Base-by-base conservation (phyloP, 2,113 vertebrate species). In the Falco punctatus region DNA sequence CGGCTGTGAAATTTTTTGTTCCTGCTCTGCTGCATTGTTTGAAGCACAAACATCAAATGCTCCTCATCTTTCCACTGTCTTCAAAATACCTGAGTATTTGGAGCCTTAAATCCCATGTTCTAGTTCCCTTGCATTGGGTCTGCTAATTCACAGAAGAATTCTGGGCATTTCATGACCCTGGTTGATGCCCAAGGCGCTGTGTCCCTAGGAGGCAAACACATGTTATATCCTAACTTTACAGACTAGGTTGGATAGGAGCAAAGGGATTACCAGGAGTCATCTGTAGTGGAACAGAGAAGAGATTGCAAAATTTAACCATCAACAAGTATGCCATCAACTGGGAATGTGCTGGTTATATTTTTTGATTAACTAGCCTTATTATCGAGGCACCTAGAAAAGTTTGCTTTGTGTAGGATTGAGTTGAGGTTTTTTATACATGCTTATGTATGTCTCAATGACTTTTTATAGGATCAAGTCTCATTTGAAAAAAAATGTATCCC, bases 81-180 rank as follows among this genome's bases (percentile, higher is more conserved):
- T n/a, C 30, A 64, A 78, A 89, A 73, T 65, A 69, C 44, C 44
- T 61, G 69, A 67, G 59, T 62, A 64, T 67, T 71, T 67, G 32
- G 24, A 94, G 42, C 55, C 64, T 94, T 38, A 86, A 46, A 94
- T 81, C 52, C 46, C 9, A 28, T 15, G 9, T 73, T 94, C n/a
- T 80, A 27, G n/a, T 38, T 73, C 49, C 28, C 52, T 81, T 81
- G 61, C 42, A 13, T 33, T 58, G 23, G 26, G 28, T 90, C 59
- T 59, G 26, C 69, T 86, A 66, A 78, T 84, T 83, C 88, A 23
- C n/a, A 69, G 62, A 96, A 48, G 71, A 92, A 92, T 92, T 71
- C 90, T 90, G 82, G 65, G 86, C 51, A 48, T 67, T 93, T 71
- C 3, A 1, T 83, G 92, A 67, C 80, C 72, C 38, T 73, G 67